A percentile compares a stretch with the other conserved stretches of the same genome.
These are phyloP conservation scores for Centruroides vittatus DNA, from an alignment of 1,140 invertebrate genomes.

Conservation along the genomic window DNA sequence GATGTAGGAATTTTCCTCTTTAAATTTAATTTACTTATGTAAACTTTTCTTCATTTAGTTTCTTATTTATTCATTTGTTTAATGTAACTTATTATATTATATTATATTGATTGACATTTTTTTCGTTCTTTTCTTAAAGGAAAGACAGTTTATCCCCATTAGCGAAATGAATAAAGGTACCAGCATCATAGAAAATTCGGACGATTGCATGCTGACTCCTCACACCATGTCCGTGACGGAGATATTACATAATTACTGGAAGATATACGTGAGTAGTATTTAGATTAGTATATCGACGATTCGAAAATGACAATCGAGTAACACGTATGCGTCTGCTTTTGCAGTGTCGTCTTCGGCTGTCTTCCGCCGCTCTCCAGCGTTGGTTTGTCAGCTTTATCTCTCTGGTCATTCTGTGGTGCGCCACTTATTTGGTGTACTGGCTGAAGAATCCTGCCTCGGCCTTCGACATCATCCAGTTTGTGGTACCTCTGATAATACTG, in stretches of 20 bases:
- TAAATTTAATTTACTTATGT: no score
- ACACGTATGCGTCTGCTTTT: no score
- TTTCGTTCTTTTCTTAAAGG: neutral
- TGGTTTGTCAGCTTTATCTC: conserved; percentile 29
- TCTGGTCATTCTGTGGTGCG: conserved; percentile 26
- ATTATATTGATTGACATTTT: no score
- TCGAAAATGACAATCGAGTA: no score
- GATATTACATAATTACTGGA: conserved; percentile 31
- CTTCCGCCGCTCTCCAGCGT: conserved; percentile 27
- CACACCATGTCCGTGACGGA: conserved; percentile 24
- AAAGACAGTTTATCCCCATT: conserved; percentile 5
- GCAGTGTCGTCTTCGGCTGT: conserved; percentile 25
- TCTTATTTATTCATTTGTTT: no score
- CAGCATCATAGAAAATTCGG: neutral
- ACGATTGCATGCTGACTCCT: neutral
- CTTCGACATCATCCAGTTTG: conserved; percentile 25
- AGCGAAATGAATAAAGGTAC: neutral
- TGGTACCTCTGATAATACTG: conserved; percentile 26
- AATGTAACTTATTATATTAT: no score
- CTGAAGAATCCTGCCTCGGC: conserved; percentile 23
- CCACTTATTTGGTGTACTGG: conserved; percentile 27
- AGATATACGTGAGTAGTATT: conserved; percentile 27
- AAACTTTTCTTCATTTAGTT: no score
- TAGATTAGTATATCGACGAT: conserved; percentile 13
- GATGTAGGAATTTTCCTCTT: no score